Evolutionary conservation across 2,113 vertebrate species (phyloP), one percentile per base, ranked within the genome.

Genomic region (Poecilia latipinna): DNA sequence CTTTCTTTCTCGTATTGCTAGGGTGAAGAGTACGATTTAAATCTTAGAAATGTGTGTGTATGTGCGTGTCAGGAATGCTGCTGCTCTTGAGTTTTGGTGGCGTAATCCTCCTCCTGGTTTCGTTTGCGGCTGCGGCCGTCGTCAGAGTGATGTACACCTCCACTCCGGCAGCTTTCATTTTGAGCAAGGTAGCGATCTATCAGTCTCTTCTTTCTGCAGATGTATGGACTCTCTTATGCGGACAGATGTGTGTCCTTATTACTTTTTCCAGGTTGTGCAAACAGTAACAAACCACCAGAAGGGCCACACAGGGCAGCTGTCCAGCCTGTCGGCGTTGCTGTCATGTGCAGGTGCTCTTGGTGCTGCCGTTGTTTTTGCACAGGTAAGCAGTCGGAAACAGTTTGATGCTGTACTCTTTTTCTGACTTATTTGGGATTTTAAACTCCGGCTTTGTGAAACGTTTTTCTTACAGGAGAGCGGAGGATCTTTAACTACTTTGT

Each of bases 241-340:
- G 65, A 70, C 35, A 4, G 31, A n/a, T n/a, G 2, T 1, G 12
- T 70, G 44, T 1, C 26, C 8, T 44, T 35, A 31, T 3, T 26
- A 42, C 28, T 22, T 78, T 77, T 72, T 66, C 39, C 88, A 97
- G 96, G 86, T 93, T 62, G 68, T 96, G 10, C 96, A 97, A 85
- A 93, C 87, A 4, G 37, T 83, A 68, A 92, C 92, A 4, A 97
- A 96, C 92, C 92, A 94, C 77, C 70, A 0, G 13, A 95, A 90
- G 0, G 92, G 95, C 0, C 91, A 94, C 93, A 96, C 95, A 0
- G 96, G 96, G 1, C 95, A 96, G 57, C 93, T 97, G 0, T 97
- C 96, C 1, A 89, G 90, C 1, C 24, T 95, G 75, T 96, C 95
- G 0, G 86, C 95, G 68, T 82, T 94, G 6, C 83, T 97, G 63